Percentiles rank a stretch among this genome's conserved stretches.
Evolutionary conservation across 2,888 invertebrate genomes (phyloP).

Genomic region (Cylloceria caligata): DNA sequence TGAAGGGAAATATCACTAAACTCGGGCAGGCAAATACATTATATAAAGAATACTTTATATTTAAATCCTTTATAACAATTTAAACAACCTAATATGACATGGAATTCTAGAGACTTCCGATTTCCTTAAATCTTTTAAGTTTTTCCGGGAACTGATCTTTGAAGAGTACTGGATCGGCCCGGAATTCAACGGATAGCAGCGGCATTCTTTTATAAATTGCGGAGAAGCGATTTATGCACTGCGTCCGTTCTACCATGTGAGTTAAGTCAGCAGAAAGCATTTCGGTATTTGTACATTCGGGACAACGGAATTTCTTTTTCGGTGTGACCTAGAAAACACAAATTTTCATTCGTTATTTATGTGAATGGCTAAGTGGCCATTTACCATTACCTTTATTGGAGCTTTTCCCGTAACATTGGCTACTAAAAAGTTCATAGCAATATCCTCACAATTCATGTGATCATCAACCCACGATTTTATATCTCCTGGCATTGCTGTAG

Average conservation of each 20-base stretch:
- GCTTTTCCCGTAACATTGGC: slow-evolving; percentile 97
- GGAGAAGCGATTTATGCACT: slow-evolving; percentile 92
- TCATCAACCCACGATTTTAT: slow-evolving; percentile 96
- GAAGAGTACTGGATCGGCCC: slow-evolving; percentile 97
- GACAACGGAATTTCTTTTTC: slow-evolving; percentile 98
- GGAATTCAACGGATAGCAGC: slow-evolving; percentile 94
- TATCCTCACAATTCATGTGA: slow-evolving; percentile 99
- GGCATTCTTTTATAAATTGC: slow-evolving; percentile 95
- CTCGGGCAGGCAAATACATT: not conserved
- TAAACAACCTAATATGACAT: not conserved
- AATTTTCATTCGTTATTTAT: not conserved
- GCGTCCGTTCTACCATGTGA: slow-evolving; percentile 97
- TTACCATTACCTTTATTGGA: slow-evolving; percentile 91
- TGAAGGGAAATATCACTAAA: not conserved
- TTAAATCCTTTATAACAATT: slow-evolving; percentile 20
- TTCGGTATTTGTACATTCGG: slow-evolving; percentile 96
- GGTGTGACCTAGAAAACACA: slow-evolving; percentile 91
- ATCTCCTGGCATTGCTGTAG: slow-evolving; percentile 93
- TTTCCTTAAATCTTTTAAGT: slow-evolving; percentile 94
- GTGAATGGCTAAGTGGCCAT: not conserved
- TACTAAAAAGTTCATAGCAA: slow-evolving; percentile 98
- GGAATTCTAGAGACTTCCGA: slow-evolving; percentile 92
- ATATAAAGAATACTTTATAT: slow-evolving; percentile 12
- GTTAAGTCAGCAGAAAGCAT: slow-evolving; percentile 96
- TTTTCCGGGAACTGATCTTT: slow-evolving; percentile 94